phyloP scores from a whole-genome alignment of 30 jellyfish, hydroid and myxozoan genomes.

The Hydractinia echinata region DNA sequence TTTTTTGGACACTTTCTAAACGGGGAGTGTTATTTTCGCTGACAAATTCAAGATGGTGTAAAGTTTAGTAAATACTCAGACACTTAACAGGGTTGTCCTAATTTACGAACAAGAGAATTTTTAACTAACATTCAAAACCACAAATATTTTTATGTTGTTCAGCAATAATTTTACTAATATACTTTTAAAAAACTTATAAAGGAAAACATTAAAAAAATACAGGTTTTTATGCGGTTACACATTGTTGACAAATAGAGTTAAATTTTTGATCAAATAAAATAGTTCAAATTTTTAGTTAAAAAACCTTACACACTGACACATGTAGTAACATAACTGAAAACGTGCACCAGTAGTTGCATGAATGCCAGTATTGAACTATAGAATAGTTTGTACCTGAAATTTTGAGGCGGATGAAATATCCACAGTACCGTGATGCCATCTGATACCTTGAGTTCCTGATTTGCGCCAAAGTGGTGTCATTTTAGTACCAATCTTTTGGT shows the following conservation, averaged over 20 bases:
- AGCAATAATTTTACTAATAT: too few relatives aligned
- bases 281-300: too few relatives aligned
- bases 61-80: too few relatives aligned
- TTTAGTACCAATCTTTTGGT: conserved; percentile 47
- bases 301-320: too few relatives aligned
- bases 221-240: not conserved
- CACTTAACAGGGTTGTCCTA: too few relatives aligned
- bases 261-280: not conserved
- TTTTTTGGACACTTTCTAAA: too few relatives aligned
- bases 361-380: not conserved
- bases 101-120: not conserved
- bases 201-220: not conserved
- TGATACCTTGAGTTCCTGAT: conserved; percentile 81
- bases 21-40: too few relatives aligned
- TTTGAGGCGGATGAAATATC: conserved; percentile 59
- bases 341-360: not conserved
- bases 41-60: too few relatives aligned
- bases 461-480: conserved; percentile 79
- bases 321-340: not conserved
- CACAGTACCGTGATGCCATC: conserved; percentile 90
- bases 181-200: not conserved
- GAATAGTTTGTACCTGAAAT: conserved; percentile 62
- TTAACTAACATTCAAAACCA: too few relatives aligned
- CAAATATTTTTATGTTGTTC: too few relatives aligned
- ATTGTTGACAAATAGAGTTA: not conserved